Conservation (phyloP, 1,140 invertebrate species). For the Drosophila setifemur region DNA sequence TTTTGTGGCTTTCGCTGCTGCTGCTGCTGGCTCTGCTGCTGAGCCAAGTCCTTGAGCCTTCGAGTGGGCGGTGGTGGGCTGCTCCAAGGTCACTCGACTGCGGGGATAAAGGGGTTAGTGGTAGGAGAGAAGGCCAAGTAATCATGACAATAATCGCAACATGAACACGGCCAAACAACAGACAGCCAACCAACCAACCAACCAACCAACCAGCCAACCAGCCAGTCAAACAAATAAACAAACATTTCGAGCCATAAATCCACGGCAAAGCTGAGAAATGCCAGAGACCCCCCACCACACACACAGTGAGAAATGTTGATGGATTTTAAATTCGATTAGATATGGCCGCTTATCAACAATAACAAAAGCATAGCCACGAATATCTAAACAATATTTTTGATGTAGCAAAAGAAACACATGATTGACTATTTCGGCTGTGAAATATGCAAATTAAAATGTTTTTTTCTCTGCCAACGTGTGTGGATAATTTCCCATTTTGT, state of each 20-base stretch:
- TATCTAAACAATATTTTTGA: not conserved
- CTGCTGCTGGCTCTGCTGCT: not conserved
- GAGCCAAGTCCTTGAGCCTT: constrained; percentile 15
- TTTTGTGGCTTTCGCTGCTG: not conserved
- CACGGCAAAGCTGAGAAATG: no score
- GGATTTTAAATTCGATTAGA: no score
- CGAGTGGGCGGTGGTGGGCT: not conserved
- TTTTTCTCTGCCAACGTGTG: not conserved
- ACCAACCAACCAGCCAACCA: no score
- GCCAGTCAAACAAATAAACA: no score
- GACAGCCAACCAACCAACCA: constrained; percentile 2
- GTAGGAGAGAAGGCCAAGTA: constrained; percentile 4
- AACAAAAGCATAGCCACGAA: no score
- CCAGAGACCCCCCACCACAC: no score
- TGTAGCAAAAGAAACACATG: not conserved
- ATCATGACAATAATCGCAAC: constrained; percentile 37
- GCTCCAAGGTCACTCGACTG: not conserved
- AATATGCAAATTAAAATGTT: not conserved
- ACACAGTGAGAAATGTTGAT: no score
- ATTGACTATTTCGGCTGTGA: not conserved
- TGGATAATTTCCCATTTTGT: constrained; percentile 36
- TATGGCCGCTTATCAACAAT: no score
- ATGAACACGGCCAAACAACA: not conserved
- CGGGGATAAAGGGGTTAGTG: not conserved
- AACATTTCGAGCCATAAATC: no score